These are phyloP conservation scores for Meda fulgida DNA, from an alignment of 2,797 vertebrate genomes.

Conservation along the genomic window DNA sequence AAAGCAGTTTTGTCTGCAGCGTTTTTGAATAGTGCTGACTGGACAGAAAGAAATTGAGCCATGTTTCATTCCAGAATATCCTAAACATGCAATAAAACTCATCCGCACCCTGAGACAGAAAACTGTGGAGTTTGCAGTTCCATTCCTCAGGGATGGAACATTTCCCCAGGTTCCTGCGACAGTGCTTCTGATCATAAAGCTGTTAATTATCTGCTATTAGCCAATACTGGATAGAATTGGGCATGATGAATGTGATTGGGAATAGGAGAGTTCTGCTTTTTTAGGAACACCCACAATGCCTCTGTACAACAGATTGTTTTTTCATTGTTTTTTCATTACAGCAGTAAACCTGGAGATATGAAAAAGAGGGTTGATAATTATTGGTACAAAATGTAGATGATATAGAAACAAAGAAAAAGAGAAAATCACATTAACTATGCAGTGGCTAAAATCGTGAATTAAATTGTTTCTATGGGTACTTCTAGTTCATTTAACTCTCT, in stretches of 20 bases:
- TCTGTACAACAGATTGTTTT: background rate
- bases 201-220: constrained; percentile 23
- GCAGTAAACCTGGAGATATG: background rate
- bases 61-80: constrained; percentile 15
- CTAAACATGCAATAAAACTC: constrained; percentile 49
- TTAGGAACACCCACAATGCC: constrained; percentile 12
- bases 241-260: background rate
- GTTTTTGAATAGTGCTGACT: constrained; percentile 50
- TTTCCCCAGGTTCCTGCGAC: background rate
- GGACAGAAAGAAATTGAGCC: constrained; percentile 19
- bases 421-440: background rate
- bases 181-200: constrained; percentile 6
- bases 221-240: background rate
- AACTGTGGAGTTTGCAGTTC: constrained; percentile 7
- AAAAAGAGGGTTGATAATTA: background rate
- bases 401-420: background rate
- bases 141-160: constrained; percentile 1
- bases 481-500: background rate
- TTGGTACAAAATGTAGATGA: background rate
- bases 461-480: background rate
- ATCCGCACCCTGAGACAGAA: background rate
- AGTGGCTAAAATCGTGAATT: background rate
- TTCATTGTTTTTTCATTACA: background rate
- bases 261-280: background rate
- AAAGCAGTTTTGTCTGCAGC: constrained; percentile 23